A percentile compares a stretch with the other conserved stretches of the same genome.
Conservation (phyloP, 2,113 vertebrate genomes). For the Xiphorhynchus elegans region DNA sequence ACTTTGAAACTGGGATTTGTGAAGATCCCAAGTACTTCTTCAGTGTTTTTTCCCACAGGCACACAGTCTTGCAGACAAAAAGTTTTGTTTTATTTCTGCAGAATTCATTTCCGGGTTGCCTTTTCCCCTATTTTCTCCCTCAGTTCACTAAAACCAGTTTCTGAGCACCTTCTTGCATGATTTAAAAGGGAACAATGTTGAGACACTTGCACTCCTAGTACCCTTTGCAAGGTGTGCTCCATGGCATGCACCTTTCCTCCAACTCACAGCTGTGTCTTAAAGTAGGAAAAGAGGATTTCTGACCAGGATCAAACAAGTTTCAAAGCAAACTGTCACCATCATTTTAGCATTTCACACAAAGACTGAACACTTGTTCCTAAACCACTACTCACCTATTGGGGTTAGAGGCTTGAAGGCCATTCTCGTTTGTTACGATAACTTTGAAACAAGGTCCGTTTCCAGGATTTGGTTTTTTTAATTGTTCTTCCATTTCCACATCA, state of each 20-base stretch:
- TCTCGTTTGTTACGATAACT: slow-evolving; percentile 88
- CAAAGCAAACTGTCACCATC: neutral
- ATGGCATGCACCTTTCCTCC: neutral
- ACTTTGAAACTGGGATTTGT: neutral
- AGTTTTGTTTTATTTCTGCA: neutral
- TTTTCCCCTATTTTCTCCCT: neutral
- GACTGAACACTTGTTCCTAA: neutral
- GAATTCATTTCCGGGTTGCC: neutral
- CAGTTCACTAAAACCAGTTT: neutral
- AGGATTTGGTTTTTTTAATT: slow-evolving; percentile 63
- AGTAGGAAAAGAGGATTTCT: neutral
- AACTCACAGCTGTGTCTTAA: neutral
- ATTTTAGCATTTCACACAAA: neutral
- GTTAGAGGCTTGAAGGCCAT: slow-evolving; percentile 81
- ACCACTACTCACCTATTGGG: slow-evolving; percentile 79
- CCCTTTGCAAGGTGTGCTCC: neutral
- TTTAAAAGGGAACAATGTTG: neutral
- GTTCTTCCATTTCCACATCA: slow-evolving; percentile 55
- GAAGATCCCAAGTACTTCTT: neutral
- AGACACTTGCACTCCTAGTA: neutral
- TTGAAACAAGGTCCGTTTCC: slow-evolving; percentile 75
- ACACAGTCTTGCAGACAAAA: neutral
- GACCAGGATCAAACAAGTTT: neutral
- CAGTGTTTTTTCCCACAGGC: neutral
- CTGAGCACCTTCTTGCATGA: neutral